Conservation (phyloP, 2,797 vertebrate species). For the Oceanodroma leucorhoa region DNA sequence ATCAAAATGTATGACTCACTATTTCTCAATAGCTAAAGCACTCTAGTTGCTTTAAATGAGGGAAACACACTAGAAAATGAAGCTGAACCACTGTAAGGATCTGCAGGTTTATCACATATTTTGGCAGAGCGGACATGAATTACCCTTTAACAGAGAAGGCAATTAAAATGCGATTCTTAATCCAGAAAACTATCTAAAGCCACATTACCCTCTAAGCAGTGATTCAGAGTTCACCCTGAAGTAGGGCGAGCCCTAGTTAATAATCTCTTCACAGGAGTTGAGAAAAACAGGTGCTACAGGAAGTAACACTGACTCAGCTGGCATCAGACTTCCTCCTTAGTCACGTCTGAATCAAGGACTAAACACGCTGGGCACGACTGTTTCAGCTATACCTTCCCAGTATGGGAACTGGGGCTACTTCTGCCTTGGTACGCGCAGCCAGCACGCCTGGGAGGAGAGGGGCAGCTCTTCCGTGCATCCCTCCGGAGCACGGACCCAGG, state of each 20-base stretch:
- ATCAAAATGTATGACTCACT: neutral
- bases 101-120: neutral
- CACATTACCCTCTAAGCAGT: neutral
- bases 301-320: constrained; percentile 20
- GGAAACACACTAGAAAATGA: neutral
- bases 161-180: constrained; percentile 37
- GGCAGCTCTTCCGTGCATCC: neutral
- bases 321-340: neutral
- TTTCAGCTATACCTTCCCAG: neutral
- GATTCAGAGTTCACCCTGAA: constrained; percentile 9
- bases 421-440: neutral
- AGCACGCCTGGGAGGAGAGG: neutral
- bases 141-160: neutral
- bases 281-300: constrained; percentile 47
- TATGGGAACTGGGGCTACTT: neutral
- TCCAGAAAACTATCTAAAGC: constrained; percentile 4
- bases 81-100: neutral
- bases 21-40: neutral
- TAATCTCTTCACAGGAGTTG: neutral
- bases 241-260: neutral
- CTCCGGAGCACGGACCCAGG: fast-evolving
- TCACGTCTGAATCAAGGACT: neutral
- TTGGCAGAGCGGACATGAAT: neutral
- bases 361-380: fast-evolving
- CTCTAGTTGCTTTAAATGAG: neutral